These are phyloP conservation scores for Rhabdornis inornatus DNA, from an alignment of 2,113 vertebrate genomes.

Conservation along the genomic window DNA sequence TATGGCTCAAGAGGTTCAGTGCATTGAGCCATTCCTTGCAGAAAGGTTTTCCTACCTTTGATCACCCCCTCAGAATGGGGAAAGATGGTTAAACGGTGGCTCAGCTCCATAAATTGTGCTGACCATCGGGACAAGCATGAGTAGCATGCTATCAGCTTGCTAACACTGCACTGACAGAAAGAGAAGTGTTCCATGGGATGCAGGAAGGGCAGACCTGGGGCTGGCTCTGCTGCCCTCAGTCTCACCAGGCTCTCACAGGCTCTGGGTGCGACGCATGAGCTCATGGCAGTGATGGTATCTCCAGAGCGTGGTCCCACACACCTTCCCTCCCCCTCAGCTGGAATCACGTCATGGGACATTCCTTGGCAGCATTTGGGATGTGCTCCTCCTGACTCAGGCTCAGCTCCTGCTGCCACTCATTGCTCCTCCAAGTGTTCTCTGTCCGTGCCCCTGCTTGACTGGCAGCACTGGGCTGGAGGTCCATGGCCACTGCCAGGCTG, in stretches of 20 bases:
- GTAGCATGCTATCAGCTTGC: neutral
- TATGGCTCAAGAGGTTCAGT: neutral
- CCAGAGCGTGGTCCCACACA: neutral
- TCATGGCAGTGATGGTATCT: slow-evolving; percentile 23
- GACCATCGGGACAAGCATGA: neutral
- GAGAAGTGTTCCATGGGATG: accelerated
- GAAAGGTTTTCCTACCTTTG: neutral
- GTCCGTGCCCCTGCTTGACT: neutral
- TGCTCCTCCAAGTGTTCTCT: accelerated
- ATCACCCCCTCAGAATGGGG: neutral
- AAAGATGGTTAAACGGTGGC: neutral
- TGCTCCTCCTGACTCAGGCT: neutral
- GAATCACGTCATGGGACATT: neutral
- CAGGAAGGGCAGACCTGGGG: neutral
- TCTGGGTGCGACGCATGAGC: neutral
- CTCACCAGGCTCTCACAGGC: neutral
- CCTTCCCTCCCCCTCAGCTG: neutral
- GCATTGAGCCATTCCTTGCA: neutral
- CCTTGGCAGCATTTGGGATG: neutral
- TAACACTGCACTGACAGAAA: neutral
- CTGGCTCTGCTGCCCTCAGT: neutral
- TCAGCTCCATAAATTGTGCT: neutral
- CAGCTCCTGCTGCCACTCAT: neutral
- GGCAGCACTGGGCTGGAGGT: neutral
- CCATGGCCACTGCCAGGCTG: neutral